Base-by-base conservation (phyloP, 2,888 invertebrate genomes). In the Drosophila cognata region DNA sequence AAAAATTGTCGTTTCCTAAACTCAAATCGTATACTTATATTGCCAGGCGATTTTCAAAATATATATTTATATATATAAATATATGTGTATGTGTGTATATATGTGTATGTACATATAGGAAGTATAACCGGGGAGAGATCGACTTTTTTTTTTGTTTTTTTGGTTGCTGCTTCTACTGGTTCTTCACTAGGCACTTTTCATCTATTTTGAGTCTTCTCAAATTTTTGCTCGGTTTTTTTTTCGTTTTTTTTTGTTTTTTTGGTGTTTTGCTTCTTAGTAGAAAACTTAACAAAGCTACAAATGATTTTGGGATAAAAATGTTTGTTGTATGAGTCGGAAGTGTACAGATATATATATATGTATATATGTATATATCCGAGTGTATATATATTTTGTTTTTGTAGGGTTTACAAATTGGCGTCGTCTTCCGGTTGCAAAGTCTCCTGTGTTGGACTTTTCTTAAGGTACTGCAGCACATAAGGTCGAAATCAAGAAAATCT, bases 381-480 rank as follows among this genome's bases (percentile, higher is more conserved):
- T 52, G 25, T 62, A 29, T 53, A 33, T 48, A 21, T 33, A 13
- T 55, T 6, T 55, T 29, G 33, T 33, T 50, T 11, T 64, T 58
- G 33, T 55, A 38, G 79, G 70, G 53, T 10, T 74, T 74, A 41
- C 50, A 59, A 59, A 61, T 77, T 77, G 80, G 81, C 81, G 72
- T 71, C 66, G 52, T 79, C 58, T 65, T 50, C 60, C 63, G 33
- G 63, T 33, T 33, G 52, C 60, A 52, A 67, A 67, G 71, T 71
- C 58, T 56, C 28, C 64, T 28, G 48, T 46, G 11, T 56, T 50
- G 65, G 74, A 70, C 62, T 79, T 65, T 63, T 51, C 57, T 71
- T 69, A 84, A 85, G 85, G 85, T 85, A 85, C 85, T 89, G 84
- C 82, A 82, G 85, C 80, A 82, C 71, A 68, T 73, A 77, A 68